Evolutionary conservation across 2,888 invertebrate genomes (phyloP), one percentile per base, ranked within the genome.

Genomic region (Cephus sareptanus): DNA sequence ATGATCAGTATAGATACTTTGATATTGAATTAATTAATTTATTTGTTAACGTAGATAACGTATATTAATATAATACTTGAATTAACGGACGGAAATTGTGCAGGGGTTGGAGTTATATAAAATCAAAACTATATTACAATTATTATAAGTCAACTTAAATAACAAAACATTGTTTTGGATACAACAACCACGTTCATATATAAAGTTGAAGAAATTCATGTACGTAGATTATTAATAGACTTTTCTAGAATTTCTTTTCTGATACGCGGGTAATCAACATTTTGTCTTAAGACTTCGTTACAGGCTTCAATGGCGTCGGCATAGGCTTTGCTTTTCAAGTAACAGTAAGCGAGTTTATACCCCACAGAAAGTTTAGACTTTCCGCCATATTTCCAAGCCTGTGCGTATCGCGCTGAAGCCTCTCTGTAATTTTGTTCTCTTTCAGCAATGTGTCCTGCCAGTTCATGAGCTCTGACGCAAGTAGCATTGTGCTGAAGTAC

Each of bases 201-300:
- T 68, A 77, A 15, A 13, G 74, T 30, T 30, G 1, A 73, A 33
- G 15, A 76, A 12, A 30, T 11, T 92, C 92, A 96, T 1, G 95
- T 94, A 82, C 96, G 93, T 84, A 97, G 93, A 92, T 96, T 96
- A 86, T 93, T 94, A 83, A 96, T 94, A 56, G 96, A 96, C 89
- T 99, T 99, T 84, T 99, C 98, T 82, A 99, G 93, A 84, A 99
- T 96, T 85, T 99, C 99, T 90, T 98, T 98, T 83, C 94, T 95
- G 75, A 99, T 96, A 87, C 97, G 96, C 0, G 97, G 96, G 91
- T 98, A 98, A 82, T 98, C 97, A 0, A 98, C 97, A 90, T 96
- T 96, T 35, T 94, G 92, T 83, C 94, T 94, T 70, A 98, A 91
- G 13, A 98, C 96, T 87, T 96, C 95, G 83, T 98, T 96, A 82